phyloP scores from a whole-genome alignment of 2,888 invertebrate genomes.

The Chironomus tentans region DNA sequence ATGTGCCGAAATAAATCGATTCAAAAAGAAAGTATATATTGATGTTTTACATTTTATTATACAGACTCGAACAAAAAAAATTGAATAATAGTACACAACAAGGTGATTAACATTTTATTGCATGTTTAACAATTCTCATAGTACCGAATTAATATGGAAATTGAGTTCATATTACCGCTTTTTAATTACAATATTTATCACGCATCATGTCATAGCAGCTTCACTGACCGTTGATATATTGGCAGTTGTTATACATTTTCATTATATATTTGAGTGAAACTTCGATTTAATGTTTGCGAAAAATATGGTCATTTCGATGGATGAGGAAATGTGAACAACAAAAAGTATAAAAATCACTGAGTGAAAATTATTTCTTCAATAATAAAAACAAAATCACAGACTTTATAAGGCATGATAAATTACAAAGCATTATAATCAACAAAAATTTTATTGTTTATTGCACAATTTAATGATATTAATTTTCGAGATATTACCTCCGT shows the following conservation, averaged over 20 bases:
- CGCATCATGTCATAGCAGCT: background rate
- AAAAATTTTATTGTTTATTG: background rate
- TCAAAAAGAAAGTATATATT: too few relatives aligned
- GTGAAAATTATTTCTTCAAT: background rate
- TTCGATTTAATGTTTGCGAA: background rate
- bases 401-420: background rate
- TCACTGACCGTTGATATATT: background rate
- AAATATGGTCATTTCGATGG: background rate
- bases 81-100: background rate
- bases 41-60: too few relatives aligned
- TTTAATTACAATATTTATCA: background rate
- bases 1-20: too few relatives aligned
- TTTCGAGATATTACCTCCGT: too few relatives aligned
- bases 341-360: background rate
- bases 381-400: background rate
- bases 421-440: background rate
- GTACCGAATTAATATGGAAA: background rate
- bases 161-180: background rate
- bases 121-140: background rate
- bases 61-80: too few relatives aligned
- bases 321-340: background rate
- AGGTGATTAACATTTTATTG: conserved; percentile 1
- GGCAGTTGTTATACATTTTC: background rate
- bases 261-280: background rate
- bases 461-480: background rate